Evolutionary conservation across 2,888 invertebrate species (phyloP), one percentile per base, ranked within the genome.

Genomic region (Cephus rjabovi): DNA sequence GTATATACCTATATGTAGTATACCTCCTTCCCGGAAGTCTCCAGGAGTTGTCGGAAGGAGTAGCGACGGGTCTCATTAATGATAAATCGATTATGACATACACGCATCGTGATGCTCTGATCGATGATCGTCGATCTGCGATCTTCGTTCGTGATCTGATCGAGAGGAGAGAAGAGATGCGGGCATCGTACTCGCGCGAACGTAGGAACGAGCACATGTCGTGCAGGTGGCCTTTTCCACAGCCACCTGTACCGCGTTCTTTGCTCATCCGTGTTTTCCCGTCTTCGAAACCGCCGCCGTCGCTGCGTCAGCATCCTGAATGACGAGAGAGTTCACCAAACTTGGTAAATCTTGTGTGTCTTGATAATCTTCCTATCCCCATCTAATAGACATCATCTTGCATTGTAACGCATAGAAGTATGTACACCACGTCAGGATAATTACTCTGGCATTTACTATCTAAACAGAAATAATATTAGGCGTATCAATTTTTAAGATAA

Each of bases 141-240:
- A 56, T 56, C 56, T 56, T 56, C 9, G 23, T 56, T 56, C 56
- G 15, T 56, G 56, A 56, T 23, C 56, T 56, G 56, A 56, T 56
- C 56, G 56, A 56, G 56, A 56, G 56, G 2, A 56, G 56, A 56
- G 56, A 23, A 56, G 71, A 34, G 33, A 34, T 71, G 71, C 71
- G 34, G 33, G 23, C 56, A 23, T 9, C 56, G 79, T 76, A 73
- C 81, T 70, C 69, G 79, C 76, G 75, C 80, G 79, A 80, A 82
- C 79, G 80, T 76, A 79, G 75, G 75, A 75, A 73, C 35, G 75
- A 75, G 78, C 79, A 82, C 82, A 81, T 81, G 83, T 80, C 82
- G 85, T 80, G 87, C 87, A 87, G 86, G 85, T 87, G 87, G 86
- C 85, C 86, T 83, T 86, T 86, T 86, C 84, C 85, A 82, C 81